Conservation (phyloP, 2,797 vertebrate genomes). For the Adelosebastes latens region DNA sequence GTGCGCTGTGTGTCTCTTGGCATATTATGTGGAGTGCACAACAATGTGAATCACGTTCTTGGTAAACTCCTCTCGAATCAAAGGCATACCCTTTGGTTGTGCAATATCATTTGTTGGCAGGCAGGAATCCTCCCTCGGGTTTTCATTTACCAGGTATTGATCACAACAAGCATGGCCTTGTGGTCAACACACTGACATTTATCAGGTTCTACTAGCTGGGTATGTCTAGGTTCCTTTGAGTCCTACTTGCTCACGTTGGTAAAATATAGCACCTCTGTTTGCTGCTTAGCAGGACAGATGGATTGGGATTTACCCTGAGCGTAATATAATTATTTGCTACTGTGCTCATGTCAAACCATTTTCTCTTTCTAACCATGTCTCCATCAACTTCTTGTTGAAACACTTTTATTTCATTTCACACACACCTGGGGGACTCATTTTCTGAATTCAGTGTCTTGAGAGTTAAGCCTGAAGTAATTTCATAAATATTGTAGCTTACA, state of each 20-base stretch:
- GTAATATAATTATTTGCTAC: not conserved
- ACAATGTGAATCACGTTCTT: slow-evolving; percentile 4
- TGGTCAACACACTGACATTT: slow-evolving; percentile 11
- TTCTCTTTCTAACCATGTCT: not conserved
- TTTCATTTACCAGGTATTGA: slow-evolving; percentile 25
- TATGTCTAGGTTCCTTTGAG: not conserved
- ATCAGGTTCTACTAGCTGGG: not conserved
- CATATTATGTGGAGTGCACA: slow-evolving; percentile 4
- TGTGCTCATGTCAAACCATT: not conserved
- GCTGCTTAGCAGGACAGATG: not conserved
- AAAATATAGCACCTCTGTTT: not conserved
- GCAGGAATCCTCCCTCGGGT: slow-evolving; percentile 5
- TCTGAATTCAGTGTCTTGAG: not conserved
- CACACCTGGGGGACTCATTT: not conserved
- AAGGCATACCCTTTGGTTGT: slow-evolving; percentile 14
- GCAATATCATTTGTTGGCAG: slow-evolving; percentile 27
- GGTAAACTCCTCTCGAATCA: slow-evolving; percentile 11
- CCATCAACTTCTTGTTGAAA: not conserved
- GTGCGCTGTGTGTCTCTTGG: slow-evolving; percentile 1
- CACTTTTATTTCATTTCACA: not conserved
- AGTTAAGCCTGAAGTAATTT: not conserved
- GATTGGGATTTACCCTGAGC: not conserved
- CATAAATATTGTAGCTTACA: not conserved
- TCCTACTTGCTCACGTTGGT: not conserved
- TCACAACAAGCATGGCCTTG: slow-evolving; percentile 17